These are phyloP conservation scores for Cephalophus harveyi DNA, from an alignment of 2,113 vertebrate species.

Conservation along the genomic window DNA sequence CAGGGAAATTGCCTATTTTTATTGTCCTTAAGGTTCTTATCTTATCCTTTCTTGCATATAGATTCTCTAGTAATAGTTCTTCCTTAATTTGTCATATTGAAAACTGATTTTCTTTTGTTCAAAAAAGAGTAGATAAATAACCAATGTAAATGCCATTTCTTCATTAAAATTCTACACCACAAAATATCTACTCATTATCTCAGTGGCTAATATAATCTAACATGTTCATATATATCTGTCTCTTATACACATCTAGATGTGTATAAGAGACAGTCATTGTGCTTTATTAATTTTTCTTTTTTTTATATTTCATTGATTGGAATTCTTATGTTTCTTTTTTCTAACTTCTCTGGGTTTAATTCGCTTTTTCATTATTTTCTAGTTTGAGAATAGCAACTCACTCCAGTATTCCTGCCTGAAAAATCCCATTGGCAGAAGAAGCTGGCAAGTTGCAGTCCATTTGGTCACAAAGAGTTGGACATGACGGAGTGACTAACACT, in stretches of 20 bases:
- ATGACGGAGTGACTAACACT: background rate
- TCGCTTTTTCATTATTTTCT: background rate
- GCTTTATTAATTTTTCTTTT: background rate
- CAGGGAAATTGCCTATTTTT: background rate
- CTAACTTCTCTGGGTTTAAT: background rate
- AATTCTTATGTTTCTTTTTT: background rate
- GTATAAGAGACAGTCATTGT: no score
- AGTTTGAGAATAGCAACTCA: background rate
- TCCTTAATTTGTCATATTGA: background rate
- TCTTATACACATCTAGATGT: no score
- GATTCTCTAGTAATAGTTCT: background rate
- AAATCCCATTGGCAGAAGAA: background rate
- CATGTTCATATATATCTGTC: conserved; percentile 10
- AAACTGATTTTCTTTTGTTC: background rate
- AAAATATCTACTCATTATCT: conserved; percentile 37
- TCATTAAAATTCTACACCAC: background rate
- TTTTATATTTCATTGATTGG: background rate
- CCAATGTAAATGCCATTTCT: background rate
- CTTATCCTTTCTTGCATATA: background rate
- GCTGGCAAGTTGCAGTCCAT: background rate
- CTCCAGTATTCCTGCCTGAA: background rate
- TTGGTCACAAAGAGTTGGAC: background rate
- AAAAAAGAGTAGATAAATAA: conserved; percentile 36
- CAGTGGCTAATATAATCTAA: conserved; percentile 1
- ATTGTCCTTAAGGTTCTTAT: background rate